A percentile compares a stretch with the other conserved stretches of the same genome.
Evolutionary conservation across 1,140 invertebrate species (phyloP).

Genomic region (Drosophila nigrodunni): DNA sequence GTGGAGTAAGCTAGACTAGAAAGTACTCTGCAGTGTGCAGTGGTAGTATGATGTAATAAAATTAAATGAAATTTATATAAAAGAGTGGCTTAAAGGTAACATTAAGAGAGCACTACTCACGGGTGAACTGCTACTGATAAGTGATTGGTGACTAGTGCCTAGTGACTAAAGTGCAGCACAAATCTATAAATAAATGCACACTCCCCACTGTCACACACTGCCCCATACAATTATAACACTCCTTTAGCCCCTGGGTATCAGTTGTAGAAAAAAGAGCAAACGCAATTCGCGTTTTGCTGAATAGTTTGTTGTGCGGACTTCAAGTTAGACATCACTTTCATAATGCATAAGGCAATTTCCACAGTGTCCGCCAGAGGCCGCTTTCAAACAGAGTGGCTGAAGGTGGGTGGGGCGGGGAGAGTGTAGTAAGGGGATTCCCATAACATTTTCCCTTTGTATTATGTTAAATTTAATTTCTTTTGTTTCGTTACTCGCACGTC

Average conservation of each 20-base stretch:
- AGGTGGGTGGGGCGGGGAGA: not conserved
- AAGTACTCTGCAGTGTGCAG: not conserved
- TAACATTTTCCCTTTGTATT: conserved; percentile 61
- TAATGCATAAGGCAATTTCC: conserved; percentile 74
- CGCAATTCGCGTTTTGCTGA: conserved; percentile 65
- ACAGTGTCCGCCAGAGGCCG: conserved; percentile 12
- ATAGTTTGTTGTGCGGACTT: conserved; percentile 60
- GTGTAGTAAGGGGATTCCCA: conserved; percentile 35
- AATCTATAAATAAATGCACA: no score
- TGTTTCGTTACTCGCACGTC: conserved; percentile 83
- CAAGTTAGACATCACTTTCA: conserved; percentile 69
- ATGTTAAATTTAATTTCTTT: conserved; percentile 84
- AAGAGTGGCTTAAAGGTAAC: no score
- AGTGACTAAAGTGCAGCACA: no score
- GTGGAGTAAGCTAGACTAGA: not conserved
- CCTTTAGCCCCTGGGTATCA: not conserved
- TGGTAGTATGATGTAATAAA: no score
- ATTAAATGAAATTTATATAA: no score
- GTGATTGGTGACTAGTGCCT: no score
- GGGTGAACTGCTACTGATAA: no score
- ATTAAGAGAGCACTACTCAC: no score
- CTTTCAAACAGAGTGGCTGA: not conserved
- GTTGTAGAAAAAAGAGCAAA: conserved; percentile 25
- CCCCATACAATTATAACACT: not conserved
- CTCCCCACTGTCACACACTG: not conserved